Evolutionary conservation across 2,113 vertebrate genomes (phyloP), one percentile per base, ranked within the genome.

Genomic region (Electrona antarctica): DNA sequence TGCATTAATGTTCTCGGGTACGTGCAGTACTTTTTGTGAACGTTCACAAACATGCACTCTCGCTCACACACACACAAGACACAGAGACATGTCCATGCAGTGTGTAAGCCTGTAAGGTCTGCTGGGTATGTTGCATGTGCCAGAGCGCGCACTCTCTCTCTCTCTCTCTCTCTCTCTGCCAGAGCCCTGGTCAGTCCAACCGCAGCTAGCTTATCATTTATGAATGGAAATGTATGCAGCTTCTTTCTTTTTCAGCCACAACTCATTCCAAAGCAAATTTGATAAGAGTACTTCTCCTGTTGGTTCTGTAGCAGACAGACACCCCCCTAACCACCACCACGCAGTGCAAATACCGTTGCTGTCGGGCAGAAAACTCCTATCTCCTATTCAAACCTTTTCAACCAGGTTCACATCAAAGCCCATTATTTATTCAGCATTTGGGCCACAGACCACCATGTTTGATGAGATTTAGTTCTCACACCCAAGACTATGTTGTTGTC

Each of bases 241-340:
- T 59, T 21, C 21, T 21, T 21, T 21, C 21, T 21, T 21, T 21
- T 75, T 73, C 14, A 11, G 67, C 46, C 75, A 71, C 71, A 83
- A 90, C 84, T 70, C 78, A 80, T 85, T 90, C 83, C 81, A 84
- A 61, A 84, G 79, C 85, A 88, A 85, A 91, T 91, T 89, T 84
- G 85, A 88, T 82, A 80, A 88, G 85, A 81, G 81, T 82, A 77
- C 86, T 85, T 89, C 85, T 82, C 85, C 69, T 86, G 86, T 86
- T 79, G 88, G 85, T 82, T 85, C 82, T 80, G 84, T 86, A 71
- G 79, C 75, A 70, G 78, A 73, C 79, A 71, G 76, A 74, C 69
- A 69, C 21, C 21, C 21, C 21, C 21, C 21, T 21, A 21, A 21
- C 21, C 21, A 52, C 10, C n/a, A 12, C n/a, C 51, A 10, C 51